Evolutionary conservation across 2,888 invertebrate genomes (phyloP), one percentile per base, ranked within the genome.

Genomic region (Phalera bucephala): DNA sequence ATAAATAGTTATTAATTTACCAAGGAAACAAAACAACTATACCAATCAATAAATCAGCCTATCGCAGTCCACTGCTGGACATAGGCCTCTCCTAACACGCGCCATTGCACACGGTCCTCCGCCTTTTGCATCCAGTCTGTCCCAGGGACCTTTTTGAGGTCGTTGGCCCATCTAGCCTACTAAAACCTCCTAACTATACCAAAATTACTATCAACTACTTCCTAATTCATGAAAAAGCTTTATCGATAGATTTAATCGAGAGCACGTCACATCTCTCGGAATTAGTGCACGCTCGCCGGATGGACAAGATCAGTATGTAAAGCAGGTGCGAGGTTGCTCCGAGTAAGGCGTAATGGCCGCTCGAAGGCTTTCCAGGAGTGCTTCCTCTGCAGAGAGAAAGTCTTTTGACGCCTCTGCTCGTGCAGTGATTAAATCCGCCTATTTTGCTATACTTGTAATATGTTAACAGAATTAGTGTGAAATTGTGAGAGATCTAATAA

Each of bases 251-350:
- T 3, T 9, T 3, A 27, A 69, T 80, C 76, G 74, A 79, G 56
- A 71, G 28, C 20, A 54, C 45, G 35, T 52, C 63, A 53, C 84
- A 73, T 77, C 84, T 49, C 81, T 81, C 31, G 46, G 80, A 87
- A 87, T 85, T 80, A 80, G 86, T 81, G 74, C 85, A 80, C 59
- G 64, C 54, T 67, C 51, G 53, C 58, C 61, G 72, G 73, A 74
- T 62, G 66, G 66, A 71, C 76, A 68, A 80, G 84, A 80, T 82
- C 73, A 75, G 80, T 84, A 84, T 85, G 85, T 83, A 80, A 87
- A 88, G 64, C 72, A 83, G 80, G 80, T 79, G 78, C 76, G 70
- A 74, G 65, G 64, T 54, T 56, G 51, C 34, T 37, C 75, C 74
- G 53, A 65, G 72, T 78, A 80, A 70, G 83, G 80, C 63, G 52